Base-by-base conservation (phyloP, 2,113 vertebrate genomes). In the Ophiodon elongatus region DNA sequence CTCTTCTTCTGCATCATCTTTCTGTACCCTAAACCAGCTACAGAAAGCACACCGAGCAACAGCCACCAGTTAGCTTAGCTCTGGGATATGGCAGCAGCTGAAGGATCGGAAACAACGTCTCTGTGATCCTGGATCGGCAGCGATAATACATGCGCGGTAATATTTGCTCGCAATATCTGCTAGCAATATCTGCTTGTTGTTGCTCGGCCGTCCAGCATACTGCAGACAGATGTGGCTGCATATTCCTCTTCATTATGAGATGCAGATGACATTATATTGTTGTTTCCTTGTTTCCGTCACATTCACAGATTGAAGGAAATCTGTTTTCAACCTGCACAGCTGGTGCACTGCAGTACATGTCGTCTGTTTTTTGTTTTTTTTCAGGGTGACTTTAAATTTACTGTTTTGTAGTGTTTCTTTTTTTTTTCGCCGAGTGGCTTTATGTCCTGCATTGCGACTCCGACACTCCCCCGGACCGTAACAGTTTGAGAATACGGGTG, bases 141-240 rank as follows among this genome's bases (percentile, higher is more conserved):
- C 47, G 29, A 19, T 73, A 79, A 64, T 59, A 31, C 21, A 79
- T 35, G 47, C 41, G 2, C 8, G 43, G 25, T 41, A 64, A 60
- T n/a, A n/a, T n/a, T n/a, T n/a, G n/a, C n/a, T n/a, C n/a, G n/a
- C n/a, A n/a, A n/a, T n/a, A 81, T 78, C 76, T 65, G 62, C 31
- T 77, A 2, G 6, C 39, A 68, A 8, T 43, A 31, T 83, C 70
- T 29, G 27, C 25, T 54, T 47, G 37, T 65, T 76, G 73, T 70
- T 64, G 31, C 67, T 5, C 17, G 10, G 67, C 77, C 1, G 8
- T 29, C 47, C 52, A 56, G 54, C 78, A 73, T 52, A 52, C 57
- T 77, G 72, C 29, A 72, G 79, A 59, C 92, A 93, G 90, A 86
- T 88, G 88, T 82, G 45, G 52, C 39, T 83, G 76, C 73, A 87